A percentile compares a stretch with the other conserved stretches of the same genome.
These are phyloP conservation scores for Urosaurus nigricauda DNA, from an alignment of 2,797 vertebrate species.

Conservation along the genomic window DNA sequence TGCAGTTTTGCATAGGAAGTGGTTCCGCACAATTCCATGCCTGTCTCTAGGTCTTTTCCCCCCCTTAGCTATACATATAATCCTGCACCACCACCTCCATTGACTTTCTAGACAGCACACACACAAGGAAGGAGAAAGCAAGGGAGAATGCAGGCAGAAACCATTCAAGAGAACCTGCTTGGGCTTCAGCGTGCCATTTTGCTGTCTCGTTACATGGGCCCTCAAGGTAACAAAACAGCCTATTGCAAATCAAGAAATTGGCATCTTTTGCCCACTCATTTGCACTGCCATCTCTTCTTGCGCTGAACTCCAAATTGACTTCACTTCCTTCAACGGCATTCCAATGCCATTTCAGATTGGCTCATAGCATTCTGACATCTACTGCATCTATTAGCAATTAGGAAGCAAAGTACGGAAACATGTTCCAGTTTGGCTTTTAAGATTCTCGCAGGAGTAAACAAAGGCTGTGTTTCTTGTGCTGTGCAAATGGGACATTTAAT, in stretches of 20 bases:
- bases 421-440: neutral
- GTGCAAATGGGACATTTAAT: constrained; percentile 65
- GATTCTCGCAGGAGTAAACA: constrained; percentile 31
- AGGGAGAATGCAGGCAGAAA: neutral
- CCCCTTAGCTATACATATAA: neutral
- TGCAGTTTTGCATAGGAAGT: neutral
- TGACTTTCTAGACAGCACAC: neutral
- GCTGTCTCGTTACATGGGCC: neutral
- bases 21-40: neutral
- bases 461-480: neutral
- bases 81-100: too few species aligned
- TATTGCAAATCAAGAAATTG: neutral
- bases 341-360: neutral
- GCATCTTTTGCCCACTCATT: neutral
- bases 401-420: neutral
- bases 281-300: neutral
- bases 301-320: neutral
- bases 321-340: neutral
- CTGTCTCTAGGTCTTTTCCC: neutral
- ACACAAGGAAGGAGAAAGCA: neutral
- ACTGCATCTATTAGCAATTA: neutral
- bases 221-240: neutral
- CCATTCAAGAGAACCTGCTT: neutral
- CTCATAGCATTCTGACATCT: neutral
- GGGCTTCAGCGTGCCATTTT: neutral